These are phyloP conservation scores for Anadara kagoshimensis DNA, from an alignment of 1,140 invertebrate species.

Conservation along the genomic window DNA sequence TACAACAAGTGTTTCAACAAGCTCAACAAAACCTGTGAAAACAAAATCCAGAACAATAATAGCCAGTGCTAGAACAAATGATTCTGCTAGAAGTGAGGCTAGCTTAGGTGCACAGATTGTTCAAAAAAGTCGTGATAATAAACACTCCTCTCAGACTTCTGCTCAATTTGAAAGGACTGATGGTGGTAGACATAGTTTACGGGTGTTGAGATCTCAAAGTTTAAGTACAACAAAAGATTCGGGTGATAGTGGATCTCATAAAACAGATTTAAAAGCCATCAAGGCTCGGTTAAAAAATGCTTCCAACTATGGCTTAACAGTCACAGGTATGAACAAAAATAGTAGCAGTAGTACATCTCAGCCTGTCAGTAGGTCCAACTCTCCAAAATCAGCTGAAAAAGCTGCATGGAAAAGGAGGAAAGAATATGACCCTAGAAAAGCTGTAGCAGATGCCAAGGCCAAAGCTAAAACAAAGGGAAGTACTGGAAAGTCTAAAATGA, in stretches of 20 bases:
- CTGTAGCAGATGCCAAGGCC: slow-evolving; percentile 81
- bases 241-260: slow-evolving; percentile 19
- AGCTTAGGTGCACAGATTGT: slow-evolving; percentile 68
- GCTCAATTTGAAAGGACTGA: slow-evolving; percentile 77
- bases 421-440: slow-evolving; percentile 91
- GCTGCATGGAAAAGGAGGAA: slow-evolving; percentile 94
- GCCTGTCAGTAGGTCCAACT: slow-evolving; percentile 59
- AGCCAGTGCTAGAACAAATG: slow-evolving; percentile 8
- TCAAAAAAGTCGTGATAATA: slow-evolving; percentile 53
- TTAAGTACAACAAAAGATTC: slow-evolving; percentile 3
- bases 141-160: slow-evolving; percentile 23
- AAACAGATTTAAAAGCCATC: slow-evolving; percentile 44
- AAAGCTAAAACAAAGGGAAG: slow-evolving; percentile 50
- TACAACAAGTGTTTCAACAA: slow-evolving; percentile 21
- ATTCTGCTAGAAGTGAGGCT: slow-evolving; percentile 52
- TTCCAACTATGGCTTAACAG: slow-evolving; percentile 48
- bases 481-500: slow-evolving; percentile 48
- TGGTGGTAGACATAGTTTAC: slow-evolving; percentile 81
- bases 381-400: slow-evolving; percentile 80
- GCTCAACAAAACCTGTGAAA: slow-evolving; percentile 6
- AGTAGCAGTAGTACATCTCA: slow-evolving; percentile 46
- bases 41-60: slow-evolving; percentile 2
- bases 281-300: slow-evolving; percentile 50
- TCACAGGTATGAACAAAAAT: slow-evolving; percentile 52
- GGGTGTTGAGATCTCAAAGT: slow-evolving; percentile 55